Percentiles rank a stretch among this genome's conserved stretches.
These are phyloP conservation scores for Cavia porcellus DNA, from an alignment of 2,113 vertebrate species.

Conservation along the genomic window DNA sequence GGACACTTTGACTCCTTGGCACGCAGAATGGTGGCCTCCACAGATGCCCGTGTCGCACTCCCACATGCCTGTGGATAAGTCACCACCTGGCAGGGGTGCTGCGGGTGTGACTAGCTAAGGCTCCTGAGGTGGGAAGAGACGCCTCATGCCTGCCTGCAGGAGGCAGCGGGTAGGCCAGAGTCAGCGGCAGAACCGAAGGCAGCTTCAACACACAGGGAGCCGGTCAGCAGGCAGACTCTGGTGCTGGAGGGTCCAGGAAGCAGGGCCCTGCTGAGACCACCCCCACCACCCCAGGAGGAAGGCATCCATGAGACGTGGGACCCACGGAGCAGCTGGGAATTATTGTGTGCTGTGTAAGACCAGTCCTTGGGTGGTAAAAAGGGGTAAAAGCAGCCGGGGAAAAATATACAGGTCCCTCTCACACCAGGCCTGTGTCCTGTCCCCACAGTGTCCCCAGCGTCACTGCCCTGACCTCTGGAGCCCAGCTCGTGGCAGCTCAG, in stretches of 20 bases:
- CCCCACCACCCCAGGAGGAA: not conserved
- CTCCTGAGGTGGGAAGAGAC: not conserved
- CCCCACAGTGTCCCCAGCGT: not conserved
- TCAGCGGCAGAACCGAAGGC: not conserved
- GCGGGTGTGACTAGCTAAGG: too few relatives aligned
- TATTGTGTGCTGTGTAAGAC: not conserved
- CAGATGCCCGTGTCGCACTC: not conserved
- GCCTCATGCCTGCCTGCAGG: not conserved
- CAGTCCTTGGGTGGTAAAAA: fast-evolving
- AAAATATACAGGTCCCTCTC: not conserved
- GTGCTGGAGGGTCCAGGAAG: not conserved
- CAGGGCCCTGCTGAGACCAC: not conserved
- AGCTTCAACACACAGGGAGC: not conserved
- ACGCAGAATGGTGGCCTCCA: too few relatives aligned
- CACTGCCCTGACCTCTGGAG: too few relatives aligned
- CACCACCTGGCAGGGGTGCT: not conserved
- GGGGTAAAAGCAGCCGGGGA: not conserved
- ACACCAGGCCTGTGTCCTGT: fast-evolving
- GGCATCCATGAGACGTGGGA: not conserved
- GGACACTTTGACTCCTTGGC: not conserved
- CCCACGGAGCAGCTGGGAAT: not conserved
- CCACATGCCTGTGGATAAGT: not conserved
- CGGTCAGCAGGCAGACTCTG: fast-evolving
- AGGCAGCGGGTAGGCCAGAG: not conserved
- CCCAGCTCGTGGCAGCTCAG: not conserved